Base-by-base conservation (phyloP, 2,888 invertebrate species). In the Rotaria magnacalcarata region DNA sequence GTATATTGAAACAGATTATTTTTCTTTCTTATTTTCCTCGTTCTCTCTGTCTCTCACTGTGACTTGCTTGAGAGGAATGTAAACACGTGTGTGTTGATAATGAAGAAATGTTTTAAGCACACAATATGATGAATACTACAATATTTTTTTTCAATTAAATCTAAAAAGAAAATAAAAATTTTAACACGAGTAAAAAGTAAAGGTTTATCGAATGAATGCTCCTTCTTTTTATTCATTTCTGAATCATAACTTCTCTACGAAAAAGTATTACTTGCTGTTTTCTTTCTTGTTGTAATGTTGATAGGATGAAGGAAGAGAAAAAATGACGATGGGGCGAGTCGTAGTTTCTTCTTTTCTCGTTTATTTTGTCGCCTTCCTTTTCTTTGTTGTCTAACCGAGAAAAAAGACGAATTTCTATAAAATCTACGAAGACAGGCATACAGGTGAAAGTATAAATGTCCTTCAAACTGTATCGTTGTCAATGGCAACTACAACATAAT, bases 401-500 rank as follows among this genome's bases (percentile, higher is more conserved):
- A 67, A 34, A 11, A 67, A 67, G 34, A 41, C 34, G 27, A 67
- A 7, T 41, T 67, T 67, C 27, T 34, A 67, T 41, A 34, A 14
- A 67, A 67, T 34, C 67, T 11, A 67, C 16, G 19, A 34, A 67
- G 34, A 67, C 19, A 67, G 67, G 11, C 27, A 34, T 24, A 67
- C 5, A 67, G 19, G 56, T 56, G 34, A 67, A 67, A 34, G 11
- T 34, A 67, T 67, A 41, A 67, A 67, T 34, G 67, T 14, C 67
- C 67, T 67, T 67, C 67, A 34, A 67, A 41, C 34, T 67, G 67
- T 67, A 67, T 67, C 14, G 67, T 67, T 41, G 67, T 67, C 27
- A 67, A 67, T 67, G 14, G 34, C 67, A 41, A 67, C 67, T 67
- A 19, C 1, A 67, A 67, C 16, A 67, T 14, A 8, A 67, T 16